Evolutionary conservation across 2,888 invertebrate species (phyloP).

Genomic region (Trichopoda pennipes): DNA sequence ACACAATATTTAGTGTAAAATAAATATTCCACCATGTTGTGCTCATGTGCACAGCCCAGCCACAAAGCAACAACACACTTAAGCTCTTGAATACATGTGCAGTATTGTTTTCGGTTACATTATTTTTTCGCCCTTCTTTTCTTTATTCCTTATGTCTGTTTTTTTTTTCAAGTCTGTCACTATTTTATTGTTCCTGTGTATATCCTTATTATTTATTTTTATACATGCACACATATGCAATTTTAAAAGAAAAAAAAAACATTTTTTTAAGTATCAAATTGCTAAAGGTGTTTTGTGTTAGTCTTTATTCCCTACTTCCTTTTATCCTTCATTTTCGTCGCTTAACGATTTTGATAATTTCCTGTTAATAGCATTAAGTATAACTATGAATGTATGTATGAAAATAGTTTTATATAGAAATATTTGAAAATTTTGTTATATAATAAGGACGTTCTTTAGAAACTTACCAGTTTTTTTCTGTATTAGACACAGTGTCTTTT

Average conservation of each 20-base stretch:
- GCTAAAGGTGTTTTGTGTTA: constrained; percentile 53
- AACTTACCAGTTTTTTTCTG: too few species aligned
- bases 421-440: background rate
- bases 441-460: too few species aligned
- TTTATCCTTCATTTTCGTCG: constrained; percentile 13
- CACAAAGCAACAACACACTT: constrained; percentile 43
- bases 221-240: background rate
- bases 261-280: constrained; percentile 46
- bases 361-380: constrained; percentile 22
- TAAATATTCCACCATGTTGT: constrained; percentile 51
- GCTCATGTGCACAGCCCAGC: constrained; percentile 56
- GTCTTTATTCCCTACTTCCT: constrained; percentile 6
- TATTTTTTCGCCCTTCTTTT: constrained; percentile 8
- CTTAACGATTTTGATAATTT: constrained; percentile 2
- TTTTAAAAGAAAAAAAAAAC: constrained; percentile 7
- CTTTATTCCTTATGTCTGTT: constrained; percentile 17
- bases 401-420: background rate
- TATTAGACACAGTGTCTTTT: too few species aligned
- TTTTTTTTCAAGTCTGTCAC: constrained; percentile 33
- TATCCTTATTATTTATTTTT: background rate
- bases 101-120: constrained; percentile 60
- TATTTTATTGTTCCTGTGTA: constrained; percentile 49
- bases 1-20: background rate
- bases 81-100: constrained; percentile 65
- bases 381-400: background rate